Evolutionary conservation across 2,797 vertebrate genomes (phyloP).

Genomic region (Hypotaenidia philippensis): DNA sequence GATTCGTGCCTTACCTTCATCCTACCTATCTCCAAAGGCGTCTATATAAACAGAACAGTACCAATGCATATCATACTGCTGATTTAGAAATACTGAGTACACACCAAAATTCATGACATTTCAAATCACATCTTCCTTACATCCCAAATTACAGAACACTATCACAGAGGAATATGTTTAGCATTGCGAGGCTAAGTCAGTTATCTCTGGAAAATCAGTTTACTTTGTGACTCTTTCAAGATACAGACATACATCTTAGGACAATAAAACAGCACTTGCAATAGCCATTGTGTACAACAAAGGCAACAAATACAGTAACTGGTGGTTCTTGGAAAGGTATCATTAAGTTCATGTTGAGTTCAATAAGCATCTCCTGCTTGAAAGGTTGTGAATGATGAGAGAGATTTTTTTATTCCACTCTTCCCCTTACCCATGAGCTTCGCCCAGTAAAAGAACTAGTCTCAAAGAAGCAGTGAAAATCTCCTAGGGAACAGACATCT

Average conservation of each 20-base stretch:
- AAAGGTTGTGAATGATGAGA: not conserved
- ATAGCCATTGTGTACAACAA: not conserved
- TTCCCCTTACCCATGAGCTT: not conserved
- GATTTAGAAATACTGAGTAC: not conserved
- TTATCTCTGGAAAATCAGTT: not conserved
- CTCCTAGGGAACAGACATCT: not conserved
- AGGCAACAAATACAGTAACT: not conserved
- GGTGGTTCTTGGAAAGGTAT: not conserved
- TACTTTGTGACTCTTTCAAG: not conserved
- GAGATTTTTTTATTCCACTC: not conserved
- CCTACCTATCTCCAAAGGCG: not conserved
- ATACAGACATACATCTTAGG: not conserved
- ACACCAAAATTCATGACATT: not conserved
- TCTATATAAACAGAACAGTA: not conserved
- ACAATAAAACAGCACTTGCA: not conserved
- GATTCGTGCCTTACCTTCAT: not conserved
- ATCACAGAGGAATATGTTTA: not conserved
- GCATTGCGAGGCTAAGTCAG: not conserved
- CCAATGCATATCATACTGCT: not conserved
- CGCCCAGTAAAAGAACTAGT: not conserved
- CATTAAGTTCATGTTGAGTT: constrained; percentile 1
- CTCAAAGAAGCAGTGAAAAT: not conserved
- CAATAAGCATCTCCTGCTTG: not conserved
- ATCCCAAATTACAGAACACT: not conserved
- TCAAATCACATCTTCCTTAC: not conserved